Evolutionary conservation across 2,113 vertebrate genomes (phyloP).

Genomic region (Myrmecobius fasciatus): DNA sequence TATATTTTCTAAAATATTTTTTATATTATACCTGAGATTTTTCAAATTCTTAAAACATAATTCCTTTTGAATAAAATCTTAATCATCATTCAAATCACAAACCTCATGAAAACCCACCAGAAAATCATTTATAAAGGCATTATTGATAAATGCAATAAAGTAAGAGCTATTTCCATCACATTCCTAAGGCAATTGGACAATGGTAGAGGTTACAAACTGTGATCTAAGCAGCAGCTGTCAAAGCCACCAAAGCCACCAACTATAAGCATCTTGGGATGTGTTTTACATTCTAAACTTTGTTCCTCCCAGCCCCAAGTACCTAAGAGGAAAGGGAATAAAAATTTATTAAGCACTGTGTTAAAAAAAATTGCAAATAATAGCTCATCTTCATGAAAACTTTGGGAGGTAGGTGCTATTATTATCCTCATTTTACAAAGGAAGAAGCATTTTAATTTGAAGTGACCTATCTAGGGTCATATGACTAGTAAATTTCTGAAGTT

Average conservation of each 20-base stretch:
- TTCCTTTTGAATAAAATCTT: too few relatives aligned
- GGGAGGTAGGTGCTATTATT: not conserved
- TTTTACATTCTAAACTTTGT: not conserved
- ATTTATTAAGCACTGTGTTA: not conserved
- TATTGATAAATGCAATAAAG: not conserved
- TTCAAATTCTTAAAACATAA: slow-evolving; percentile 5
- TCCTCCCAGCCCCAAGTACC: not conserved
- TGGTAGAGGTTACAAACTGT: not conserved
- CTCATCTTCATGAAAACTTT: not conserved
- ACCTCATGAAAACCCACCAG: slow-evolving; percentile 1
- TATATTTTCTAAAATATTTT: not conserved
- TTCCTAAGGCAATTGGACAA: slow-evolving; percentile 25
- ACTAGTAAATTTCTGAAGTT: not conserved
- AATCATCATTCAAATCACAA: slow-evolving; percentile 13
- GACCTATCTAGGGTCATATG: not conserved
- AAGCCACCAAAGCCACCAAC: not conserved
- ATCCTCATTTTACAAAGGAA: not conserved
- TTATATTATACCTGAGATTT: slow-evolving; percentile 10
- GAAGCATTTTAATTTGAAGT: not conserved
- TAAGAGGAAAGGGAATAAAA: not conserved
- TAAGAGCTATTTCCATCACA: not conserved
- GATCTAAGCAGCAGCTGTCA: not conserved
- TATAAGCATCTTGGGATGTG: not conserved
- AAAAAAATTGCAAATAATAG: not conserved
- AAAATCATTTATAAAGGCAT: slow-evolving; percentile 9